Conservation (phyloP, 2,888 invertebrate species). For the Cheilosia grossa region DNA sequence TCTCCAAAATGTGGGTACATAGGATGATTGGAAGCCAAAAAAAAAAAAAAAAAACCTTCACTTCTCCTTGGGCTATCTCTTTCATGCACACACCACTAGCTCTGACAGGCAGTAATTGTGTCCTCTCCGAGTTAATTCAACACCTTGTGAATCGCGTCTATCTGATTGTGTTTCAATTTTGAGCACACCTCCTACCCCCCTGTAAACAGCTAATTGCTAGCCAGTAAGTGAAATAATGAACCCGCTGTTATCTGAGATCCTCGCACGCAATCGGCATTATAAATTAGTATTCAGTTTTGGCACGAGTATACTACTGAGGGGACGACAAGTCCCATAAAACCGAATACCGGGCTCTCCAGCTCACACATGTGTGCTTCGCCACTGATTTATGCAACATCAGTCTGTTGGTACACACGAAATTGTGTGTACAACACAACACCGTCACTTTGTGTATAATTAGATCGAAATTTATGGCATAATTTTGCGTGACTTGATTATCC, state of each 20-base stretch:
- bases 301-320: not conserved
- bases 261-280: constrained; percentile 40
- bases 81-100: not conserved
- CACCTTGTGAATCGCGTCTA: constrained; percentile 20
- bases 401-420: constrained; percentile 49
- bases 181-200: not conserved
- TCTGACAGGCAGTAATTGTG: not conserved
- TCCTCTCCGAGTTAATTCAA: not conserved
- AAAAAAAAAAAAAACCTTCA: too few relatives aligned
- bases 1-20: not conserved
- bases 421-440: constrained; percentile 10
- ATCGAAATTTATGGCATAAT: constrained; percentile 66
- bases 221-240: constrained; percentile 42
- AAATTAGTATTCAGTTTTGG: constrained; percentile 58
- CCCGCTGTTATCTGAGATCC: constrained; percentile 33
- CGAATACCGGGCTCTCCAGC: not conserved
- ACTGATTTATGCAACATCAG: constrained; percentile 56
- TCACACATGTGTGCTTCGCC: constrained; percentile 19
- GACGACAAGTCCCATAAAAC: constrained; percentile 3
- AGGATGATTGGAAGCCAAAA: not conserved
- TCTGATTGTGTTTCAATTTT: constrained; percentile 53
- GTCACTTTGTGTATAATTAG: constrained; percentile 51
- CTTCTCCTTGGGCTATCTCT: not conserved
- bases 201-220: constrained; percentile 41
- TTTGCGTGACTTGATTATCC: constrained; percentile 59